Evolutionary conservation across 2,888 invertebrate species (phyloP), one percentile per base, ranked within the genome.

Genomic region (Nephrocerus scutellatus): DNA sequence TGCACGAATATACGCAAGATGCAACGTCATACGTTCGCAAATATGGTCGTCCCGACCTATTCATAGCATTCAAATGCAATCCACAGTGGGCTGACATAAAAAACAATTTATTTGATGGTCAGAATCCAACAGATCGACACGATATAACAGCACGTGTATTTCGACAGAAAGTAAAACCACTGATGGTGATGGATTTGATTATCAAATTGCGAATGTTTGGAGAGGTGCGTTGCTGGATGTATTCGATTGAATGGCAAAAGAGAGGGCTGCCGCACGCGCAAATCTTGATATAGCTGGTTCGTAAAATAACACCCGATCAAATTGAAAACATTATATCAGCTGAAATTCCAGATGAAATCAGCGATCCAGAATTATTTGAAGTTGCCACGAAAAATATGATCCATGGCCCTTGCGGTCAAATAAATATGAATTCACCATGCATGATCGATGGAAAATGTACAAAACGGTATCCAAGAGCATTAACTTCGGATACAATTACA

Each of bases 381-480:
- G 43, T 57, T 40, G 49, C 60, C 32, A 49, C 30, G 22, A 37
- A 28, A 37, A 47, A 53, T 45, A 48, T 60, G 56, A 55, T 60
- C 24, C 64, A 65, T 51, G 60, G 62, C 5, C 61, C 63, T 9
- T 63, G 62, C 48, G 61, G 60, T 7, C 19, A n/a, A 10, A 8
- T 34, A 1, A 46, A 46, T 13, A 20, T 15, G 6, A 47, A 49
- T 15, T 56, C 62, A 18, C 57, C 61, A 3, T 70, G 40, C 21
- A 46, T 67, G 65, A 42, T 43, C n/a, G 49, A 62, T 18, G 53
- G 53, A 1, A 45, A 48, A 29, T 70, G 70, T 47, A 46, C 53
- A 1, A 70, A 70, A 53, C 43, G 46, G 21, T 61, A 60, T 30
- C 40, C 40, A 44, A 20, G 26, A 22, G 15, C 26, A 5, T 38